Evolutionary conservation across 2,797 vertebrate genomes (phyloP), one percentile per base, ranked within the genome.

Genomic region (Glyptemys insculpta): DNA sequence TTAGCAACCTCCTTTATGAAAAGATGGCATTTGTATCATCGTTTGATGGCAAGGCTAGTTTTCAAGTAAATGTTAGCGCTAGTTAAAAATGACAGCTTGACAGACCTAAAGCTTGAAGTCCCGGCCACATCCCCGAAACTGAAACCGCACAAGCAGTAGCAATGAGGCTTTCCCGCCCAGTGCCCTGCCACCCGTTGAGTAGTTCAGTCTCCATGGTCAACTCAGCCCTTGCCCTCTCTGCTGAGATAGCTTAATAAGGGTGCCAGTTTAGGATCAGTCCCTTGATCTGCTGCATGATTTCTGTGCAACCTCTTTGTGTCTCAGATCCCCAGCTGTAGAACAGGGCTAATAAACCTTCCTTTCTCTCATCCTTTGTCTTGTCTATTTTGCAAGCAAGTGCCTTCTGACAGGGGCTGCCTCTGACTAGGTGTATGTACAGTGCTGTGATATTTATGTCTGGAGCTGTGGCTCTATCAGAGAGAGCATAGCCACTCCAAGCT

Each of bases 111-210:
- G 44, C 41, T 47, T 41, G 56, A n/a, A 0, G 0, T 1, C 92
- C 31, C 27, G 76, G 78, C 72, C 54, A 10, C 16, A 0, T n/a
- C 54, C 85, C n/a, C 79, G 83, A 62, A 50, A n/a, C 4, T 2
- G 27, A 72, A 72, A 72, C 68, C 9, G 5, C 21, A 41, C 19
- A 23, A 72, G n/a, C 37, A 41, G 37, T 41, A 72, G 19, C 37
- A 72, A 8, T 1, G 25, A 0, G 1, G 78, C 8, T 10, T 10
- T 41, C 41, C 0, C 0, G 53, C 2, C 0, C 0, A 4, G 50
- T n/a, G 10, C 78, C 62, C 34, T 79, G 15, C 31, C 50, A 25
- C 19, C 78, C 19, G 10, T 0, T 0, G 3, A 4, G 6, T 6
- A 2, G 1, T 37, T 50, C 16, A 7, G 62, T 41, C 78, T 4